These are phyloP conservation scores for Cyclophora albipunctata DNA, from an alignment of 2,888 invertebrate species.

Conservation along the genomic window DNA sequence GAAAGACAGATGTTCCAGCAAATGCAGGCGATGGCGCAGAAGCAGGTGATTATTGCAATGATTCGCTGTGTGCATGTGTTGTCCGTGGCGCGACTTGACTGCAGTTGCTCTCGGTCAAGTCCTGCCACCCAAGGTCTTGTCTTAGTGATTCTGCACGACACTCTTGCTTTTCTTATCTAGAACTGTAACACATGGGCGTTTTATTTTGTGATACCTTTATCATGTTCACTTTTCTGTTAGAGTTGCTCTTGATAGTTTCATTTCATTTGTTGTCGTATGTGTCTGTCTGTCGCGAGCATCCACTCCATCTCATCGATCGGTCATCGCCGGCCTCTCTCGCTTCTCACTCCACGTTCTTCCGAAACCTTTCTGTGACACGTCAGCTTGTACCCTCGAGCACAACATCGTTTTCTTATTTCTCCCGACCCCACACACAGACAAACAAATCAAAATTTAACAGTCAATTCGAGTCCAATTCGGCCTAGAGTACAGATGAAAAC, in stretches of 20 bases:
- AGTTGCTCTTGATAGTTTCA: slow-evolving; percentile 71
- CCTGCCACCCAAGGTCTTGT: slow-evolving; percentile 36
- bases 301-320: slow-evolving; percentile 40
- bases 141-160: slow-evolving; percentile 62
- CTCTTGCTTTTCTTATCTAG: slow-evolving; percentile 54
- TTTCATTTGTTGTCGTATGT: slow-evolving; percentile 72
- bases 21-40: slow-evolving; percentile 97
- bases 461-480: slow-evolving; percentile 39
- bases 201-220: slow-evolving; percentile 76
- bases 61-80: slow-evolving; percentile 37
- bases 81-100: slow-evolving; percentile 36
- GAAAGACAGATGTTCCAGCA: slow-evolving; percentile 97
- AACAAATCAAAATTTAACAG: slow-evolving; percentile 29
- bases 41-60: slow-evolving; percentile 82
- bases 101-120: slow-evolving; percentile 22
- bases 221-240: slow-evolving; percentile 72
- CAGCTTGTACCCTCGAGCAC: slow-evolving; percentile 66
- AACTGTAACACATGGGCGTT: slow-evolving; percentile 67
- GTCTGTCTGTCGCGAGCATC: slow-evolving; percentile 63
- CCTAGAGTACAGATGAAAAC: slow-evolving; percentile 44
- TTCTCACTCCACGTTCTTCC: slow-evolving; percentile 58
- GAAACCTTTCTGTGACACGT: slow-evolving; percentile 56
- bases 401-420: slow-evolving; percentile 40
- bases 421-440: slow-evolving; percentile 43
- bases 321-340: slow-evolving; percentile 63